Base-by-base conservation (phyloP, 2,888 invertebrate genomes). In the Vanessa cardui region DNA sequence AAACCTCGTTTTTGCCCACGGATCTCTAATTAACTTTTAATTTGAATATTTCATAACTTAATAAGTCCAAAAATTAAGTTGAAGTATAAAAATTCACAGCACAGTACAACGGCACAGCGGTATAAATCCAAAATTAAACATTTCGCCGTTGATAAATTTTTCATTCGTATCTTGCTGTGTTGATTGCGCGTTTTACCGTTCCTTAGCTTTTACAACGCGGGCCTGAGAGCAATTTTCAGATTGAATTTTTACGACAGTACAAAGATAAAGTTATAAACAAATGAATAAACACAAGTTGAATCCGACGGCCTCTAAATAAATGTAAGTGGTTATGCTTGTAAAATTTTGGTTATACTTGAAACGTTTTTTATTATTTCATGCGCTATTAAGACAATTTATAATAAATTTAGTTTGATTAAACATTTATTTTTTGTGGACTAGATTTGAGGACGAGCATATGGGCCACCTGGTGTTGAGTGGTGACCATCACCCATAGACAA, bases 231-330 rank as follows among this genome's bases (percentile, higher is more conserved):
- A 88, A 89, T 89, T 86, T 88, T 75, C 84, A 86, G 89, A 90
- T 90, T 90, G 89, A 84, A 85, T 87, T 90, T 90, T 90, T 89
- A 90, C 87, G 89, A 87, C 83, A 77, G 74, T 78, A 78, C 78
- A 77, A 72, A 69, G 70, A 86, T 87, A 84, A 84, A 87, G 83
- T 80, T 83, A 86, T 87, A 86, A 86, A 86, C 86, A 87, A 86
- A 86, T 85, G 83, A 77, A 77, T 75, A 81, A 82, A 79, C 71
- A 62, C 80, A 78, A 77, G 73, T 66, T 70, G 77, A 78, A 78
- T 77, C 77, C 74, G 80, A 80, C 73, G 76, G 76, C 74, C 70
- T 75, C 78, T 75, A 76, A 80, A 79, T 69, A 76, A 72, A 74
- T 77, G 75, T 72, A 78, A 80, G 76, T 71, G 74, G 66, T 75